A percentile compares a stretch with the other conserved stretches of the same genome.
These are phyloP conservation scores for Drosophila suboccidentalis DNA, from an alignment of 2,888 invertebrate species.

Conservation along the genomic window DNA sequence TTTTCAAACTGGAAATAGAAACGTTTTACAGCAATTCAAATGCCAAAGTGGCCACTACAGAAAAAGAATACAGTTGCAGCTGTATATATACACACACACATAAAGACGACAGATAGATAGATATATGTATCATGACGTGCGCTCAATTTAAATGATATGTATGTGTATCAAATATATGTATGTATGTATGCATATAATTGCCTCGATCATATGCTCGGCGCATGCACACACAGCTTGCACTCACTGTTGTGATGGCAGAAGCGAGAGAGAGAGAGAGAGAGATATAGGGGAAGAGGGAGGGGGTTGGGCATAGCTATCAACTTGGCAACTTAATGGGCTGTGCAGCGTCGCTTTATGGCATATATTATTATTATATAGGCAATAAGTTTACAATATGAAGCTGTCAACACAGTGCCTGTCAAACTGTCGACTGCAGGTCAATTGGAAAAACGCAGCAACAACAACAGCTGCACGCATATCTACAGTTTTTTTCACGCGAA, in stretches of 20 bases:
- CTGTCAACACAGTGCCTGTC: slow-evolving; percentile 58
- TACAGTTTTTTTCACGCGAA: slow-evolving; percentile 22
- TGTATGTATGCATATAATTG: slow-evolving; percentile 65
- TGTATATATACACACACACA: background rate
- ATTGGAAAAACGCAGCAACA: slow-evolving; percentile 13
- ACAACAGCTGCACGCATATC: slow-evolving; percentile 7
- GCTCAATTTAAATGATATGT: slow-evolving; percentile 67
- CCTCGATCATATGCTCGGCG: slow-evolving; percentile 72
- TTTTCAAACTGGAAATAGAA: slow-evolving; percentile 49
- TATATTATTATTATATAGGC: slow-evolving; percentile 25
- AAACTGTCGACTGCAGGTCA: slow-evolving; percentile 43
- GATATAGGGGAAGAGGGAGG: background rate
- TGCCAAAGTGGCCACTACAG: slow-evolving; percentile 45
- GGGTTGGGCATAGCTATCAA: slow-evolving; percentile 53
- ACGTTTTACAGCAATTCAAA: slow-evolving; percentile 61
- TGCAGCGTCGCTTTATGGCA: slow-evolving; percentile 58
- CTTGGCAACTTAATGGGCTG: slow-evolving; percentile 68
- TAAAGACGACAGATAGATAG: background rate
- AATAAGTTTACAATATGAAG: slow-evolving; percentile 28
- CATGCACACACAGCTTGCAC: slow-evolving; percentile 60
- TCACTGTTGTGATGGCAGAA: background rate
- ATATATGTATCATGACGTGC: slow-evolving; percentile 59
- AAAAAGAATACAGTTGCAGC: slow-evolving; percentile 20
- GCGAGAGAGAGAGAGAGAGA: background rate
- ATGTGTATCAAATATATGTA: slow-evolving; percentile 14